Conservation (phyloP, 2,888 invertebrate genomes). For the Invenusta paracnida region DNA sequence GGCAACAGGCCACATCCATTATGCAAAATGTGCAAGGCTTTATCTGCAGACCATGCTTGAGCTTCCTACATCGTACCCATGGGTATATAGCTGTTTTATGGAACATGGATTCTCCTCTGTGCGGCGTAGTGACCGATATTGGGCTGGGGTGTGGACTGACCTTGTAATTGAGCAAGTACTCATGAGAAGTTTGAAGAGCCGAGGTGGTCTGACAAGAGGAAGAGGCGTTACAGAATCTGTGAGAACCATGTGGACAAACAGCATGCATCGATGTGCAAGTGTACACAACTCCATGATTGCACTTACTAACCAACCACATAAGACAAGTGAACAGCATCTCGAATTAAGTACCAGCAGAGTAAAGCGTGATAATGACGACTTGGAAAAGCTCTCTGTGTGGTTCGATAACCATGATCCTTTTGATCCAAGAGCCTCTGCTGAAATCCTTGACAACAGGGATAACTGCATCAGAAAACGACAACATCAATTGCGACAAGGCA, state of each 20-base stretch:
- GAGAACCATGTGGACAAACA: neutral
- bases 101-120: neutral
- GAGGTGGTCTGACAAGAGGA: neutral
- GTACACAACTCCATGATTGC: neutral
- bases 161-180: slow-evolving; percentile 2
- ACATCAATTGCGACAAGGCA: neutral
- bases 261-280: neutral
- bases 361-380: neutral
- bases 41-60: neutral
- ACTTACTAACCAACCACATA: neutral
- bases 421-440: neutral
- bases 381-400: neutral
- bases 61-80: neutral
- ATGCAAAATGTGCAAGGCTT: neutral
- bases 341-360: neutral
- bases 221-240: neutral
- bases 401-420: neutral
- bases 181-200: neutral
- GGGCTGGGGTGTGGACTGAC: neutral
- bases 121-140: slow-evolving; percentile 4
- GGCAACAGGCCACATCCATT: neutral
- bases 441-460: neutral
- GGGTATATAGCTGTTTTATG: neutral
- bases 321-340: neutral
- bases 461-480: neutral